phyloP scores from a whole-genome alignment of 2,888 invertebrate species.

The Drosophila anomelani region DNA sequence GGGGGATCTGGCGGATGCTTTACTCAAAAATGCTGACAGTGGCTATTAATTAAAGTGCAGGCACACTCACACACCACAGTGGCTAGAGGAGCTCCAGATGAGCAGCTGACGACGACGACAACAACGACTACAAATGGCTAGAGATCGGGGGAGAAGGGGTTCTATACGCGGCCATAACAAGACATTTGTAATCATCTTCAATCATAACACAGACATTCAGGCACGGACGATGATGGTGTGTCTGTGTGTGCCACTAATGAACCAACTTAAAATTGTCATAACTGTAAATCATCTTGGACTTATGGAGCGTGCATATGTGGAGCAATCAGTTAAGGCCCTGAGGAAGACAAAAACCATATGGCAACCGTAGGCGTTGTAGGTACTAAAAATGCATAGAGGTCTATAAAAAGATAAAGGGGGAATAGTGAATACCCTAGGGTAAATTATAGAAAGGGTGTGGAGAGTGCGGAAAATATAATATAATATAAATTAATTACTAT shows the following conservation, averaged over 20 bases:
- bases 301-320: constrained; percentile 69
- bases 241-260: constrained; percentile 66
- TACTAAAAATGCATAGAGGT: not conserved
- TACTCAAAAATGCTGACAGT: constrained; percentile 75
- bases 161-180: constrained; percentile 70
- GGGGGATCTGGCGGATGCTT: constrained; percentile 59
- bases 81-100: constrained; percentile 57
- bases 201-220: constrained; percentile 67
- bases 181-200: constrained; percentile 78
- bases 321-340: constrained; percentile 58
- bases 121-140: constrained; percentile 29
- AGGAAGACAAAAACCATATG: constrained; percentile 8
- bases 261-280: constrained; percentile 81
- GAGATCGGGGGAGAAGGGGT: constrained; percentile 28
- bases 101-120: constrained; percentile 33
- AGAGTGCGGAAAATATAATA: not conserved
- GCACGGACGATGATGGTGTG: constrained; percentile 31
- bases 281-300: constrained; percentile 77
- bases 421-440: not conserved
- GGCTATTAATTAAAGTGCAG: constrained; percentile 75
- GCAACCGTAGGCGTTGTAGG: constrained; percentile 14
- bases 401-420: not conserved
- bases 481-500: no score
- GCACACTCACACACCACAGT: constrained; percentile 38
- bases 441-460: no score